A percentile compares a stretch with the other conserved stretches of the same genome.
These are phyloP conservation scores for Ichneumoninae sp. DNA, from an alignment of 2,888 invertebrate genomes.

Conservation along the genomic window DNA sequence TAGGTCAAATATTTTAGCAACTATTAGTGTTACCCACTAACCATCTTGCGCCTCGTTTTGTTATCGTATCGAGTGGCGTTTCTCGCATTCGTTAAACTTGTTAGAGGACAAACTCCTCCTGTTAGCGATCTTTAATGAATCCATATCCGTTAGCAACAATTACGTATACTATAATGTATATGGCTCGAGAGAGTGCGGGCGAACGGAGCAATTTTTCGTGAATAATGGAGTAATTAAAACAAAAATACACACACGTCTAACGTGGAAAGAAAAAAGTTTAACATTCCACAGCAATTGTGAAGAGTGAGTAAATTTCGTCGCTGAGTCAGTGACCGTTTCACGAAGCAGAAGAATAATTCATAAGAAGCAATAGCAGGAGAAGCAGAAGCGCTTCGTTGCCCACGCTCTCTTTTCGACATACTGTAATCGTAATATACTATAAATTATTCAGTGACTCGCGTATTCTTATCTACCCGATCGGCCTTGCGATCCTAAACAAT, in stretches of 20 bases:
- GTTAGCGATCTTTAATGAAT: slow-evolving; percentile 74
- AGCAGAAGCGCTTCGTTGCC: slow-evolving; percentile 22
- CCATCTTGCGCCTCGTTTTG: slow-evolving; percentile 73
- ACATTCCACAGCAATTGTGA: slow-evolving; percentile 6
- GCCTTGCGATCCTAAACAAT: slow-evolving; percentile 58
- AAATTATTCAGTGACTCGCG: slow-evolving; percentile 46
- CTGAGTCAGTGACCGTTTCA: slow-evolving; percentile 41
- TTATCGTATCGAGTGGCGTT: slow-evolving; percentile 66
- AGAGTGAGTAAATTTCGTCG: slow-evolving; percentile 10
- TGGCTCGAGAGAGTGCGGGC: neutral
- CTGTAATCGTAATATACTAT: slow-evolving; percentile 32
- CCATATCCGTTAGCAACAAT: slow-evolving; percentile 75
- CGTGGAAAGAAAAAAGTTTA: neutral
- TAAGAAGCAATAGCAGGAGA: slow-evolving; percentile 6
- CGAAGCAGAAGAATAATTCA: slow-evolving; percentile 22
- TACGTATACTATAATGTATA: slow-evolving; percentile 36
- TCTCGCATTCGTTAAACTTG: slow-evolving; percentile 73
- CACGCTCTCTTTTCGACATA: slow-evolving; percentile 29
- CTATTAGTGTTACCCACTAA: slow-evolving; percentile 76
- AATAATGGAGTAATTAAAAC: neutral
- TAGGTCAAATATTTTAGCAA: slow-evolving; percentile 81
- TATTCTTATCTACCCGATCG: slow-evolving; percentile 54
- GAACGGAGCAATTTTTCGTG: slow-evolving; percentile 21
- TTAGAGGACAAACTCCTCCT: slow-evolving; percentile 70
- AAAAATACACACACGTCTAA: neutral